phyloP scores from a whole-genome alignment of 2,797 vertebrate species.

The Epinephelus coioides region DNA sequence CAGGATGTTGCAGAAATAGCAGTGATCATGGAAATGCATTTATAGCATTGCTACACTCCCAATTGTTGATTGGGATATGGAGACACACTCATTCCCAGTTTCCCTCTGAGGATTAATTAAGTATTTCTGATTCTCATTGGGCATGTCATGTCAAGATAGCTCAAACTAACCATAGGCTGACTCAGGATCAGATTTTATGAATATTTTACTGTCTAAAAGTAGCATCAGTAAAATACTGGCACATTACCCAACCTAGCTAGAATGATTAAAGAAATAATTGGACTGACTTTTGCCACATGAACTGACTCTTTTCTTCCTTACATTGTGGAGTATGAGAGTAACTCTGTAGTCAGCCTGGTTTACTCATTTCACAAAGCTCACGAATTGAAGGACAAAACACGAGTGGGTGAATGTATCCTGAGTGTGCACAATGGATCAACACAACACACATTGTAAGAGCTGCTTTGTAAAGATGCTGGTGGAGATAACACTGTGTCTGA shows the following conservation, averaged over 20 bases:
- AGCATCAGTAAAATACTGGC: too few species aligned
- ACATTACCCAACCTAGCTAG: too few species aligned
- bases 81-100: neutral
- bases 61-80: neutral
- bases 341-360: too few species aligned
- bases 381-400: neutral
- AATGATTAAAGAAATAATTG: neutral
- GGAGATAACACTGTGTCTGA: neutral
- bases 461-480: neutral
- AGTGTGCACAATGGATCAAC: neutral
- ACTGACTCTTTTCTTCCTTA: neutral
- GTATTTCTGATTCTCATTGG: too few species aligned
- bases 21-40: neutral
- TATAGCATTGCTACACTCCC: neutral
- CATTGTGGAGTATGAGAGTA: too few species aligned
- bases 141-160: too few species aligned
- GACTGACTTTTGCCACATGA: too few species aligned
- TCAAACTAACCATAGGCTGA: neutral
- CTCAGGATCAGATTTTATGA: neutral
- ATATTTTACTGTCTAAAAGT: too few species aligned
- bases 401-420: neutral
- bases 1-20: neutral
- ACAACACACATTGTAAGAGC: neutral
- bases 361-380: neutral
- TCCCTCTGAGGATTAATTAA: too few species aligned